These are phyloP conservation scores for Onthophagus taurus DNA, from an alignment of 1,140 invertebrate species.

Conservation along the genomic window DNA sequence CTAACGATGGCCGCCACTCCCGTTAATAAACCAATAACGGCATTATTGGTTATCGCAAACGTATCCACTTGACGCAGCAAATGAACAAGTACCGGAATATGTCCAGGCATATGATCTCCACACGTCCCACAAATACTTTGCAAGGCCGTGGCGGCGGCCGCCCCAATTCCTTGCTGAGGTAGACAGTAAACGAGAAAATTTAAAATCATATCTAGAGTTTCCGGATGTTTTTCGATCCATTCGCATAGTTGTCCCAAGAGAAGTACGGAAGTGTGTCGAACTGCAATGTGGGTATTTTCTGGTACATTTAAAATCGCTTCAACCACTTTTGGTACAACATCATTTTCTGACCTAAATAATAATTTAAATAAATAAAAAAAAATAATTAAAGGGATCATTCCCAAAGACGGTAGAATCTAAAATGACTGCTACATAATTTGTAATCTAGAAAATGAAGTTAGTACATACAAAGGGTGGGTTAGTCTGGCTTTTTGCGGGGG, in stretches of 20 bases:
- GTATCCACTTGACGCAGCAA: conserved; percentile 70
- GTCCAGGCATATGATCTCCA: conserved; percentile 66
- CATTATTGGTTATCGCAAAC: conserved; percentile 69
- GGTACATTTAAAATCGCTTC: conserved; percentile 83
- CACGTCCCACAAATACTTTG: conserved; percentile 70
- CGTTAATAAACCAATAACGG: conserved; percentile 74
- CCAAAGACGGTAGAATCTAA: no score
- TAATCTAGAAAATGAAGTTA: no score
- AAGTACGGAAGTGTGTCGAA: conserved; percentile 79
- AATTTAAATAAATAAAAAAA: conserved; percentile 17
- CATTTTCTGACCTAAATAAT: conserved; percentile 80
- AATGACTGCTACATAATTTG: no score
- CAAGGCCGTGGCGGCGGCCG: conserved; percentile 66
- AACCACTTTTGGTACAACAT: conserved; percentile 86
- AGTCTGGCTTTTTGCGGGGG: no score
- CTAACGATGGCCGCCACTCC: conserved; percentile 46
- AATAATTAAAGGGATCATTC: no score
- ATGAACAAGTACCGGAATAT: conserved; percentile 72
- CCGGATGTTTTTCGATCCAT: conserved; percentile 87
- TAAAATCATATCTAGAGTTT: conserved; percentile 68
- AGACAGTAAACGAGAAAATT: conserved; percentile 69
- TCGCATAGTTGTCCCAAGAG: conserved; percentile 88
- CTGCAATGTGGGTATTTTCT: conserved; percentile 74
- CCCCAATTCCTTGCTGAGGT: conserved; percentile 62
- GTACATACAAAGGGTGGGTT: no score